Conservation (phyloP, 2,888 invertebrate genomes). For the Subacronicta megacephala region DNA sequence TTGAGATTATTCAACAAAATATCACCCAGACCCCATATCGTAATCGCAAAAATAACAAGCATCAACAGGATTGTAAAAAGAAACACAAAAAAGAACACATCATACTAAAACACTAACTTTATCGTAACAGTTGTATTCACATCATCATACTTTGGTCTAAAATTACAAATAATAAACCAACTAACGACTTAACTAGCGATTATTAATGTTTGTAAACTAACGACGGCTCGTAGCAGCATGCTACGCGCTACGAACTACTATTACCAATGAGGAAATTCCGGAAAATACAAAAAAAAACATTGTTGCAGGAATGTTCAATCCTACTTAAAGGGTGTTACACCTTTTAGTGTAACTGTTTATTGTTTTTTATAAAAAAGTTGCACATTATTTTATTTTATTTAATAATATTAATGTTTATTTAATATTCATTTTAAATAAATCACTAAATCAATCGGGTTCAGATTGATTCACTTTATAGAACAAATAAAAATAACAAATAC, state of each 20-base stretch:
- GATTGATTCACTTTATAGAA: no score
- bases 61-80: neutral
- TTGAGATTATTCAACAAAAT: conserved; percentile 42
- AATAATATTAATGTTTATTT: no score
- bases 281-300: neutral
- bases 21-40: conserved; percentile 23
- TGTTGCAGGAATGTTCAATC: neutral
- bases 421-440: no score
- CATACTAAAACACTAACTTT: conserved; percentile 15
- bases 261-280: neutral
- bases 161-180: conserved; percentile 26
- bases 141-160: conserved; percentile 19
- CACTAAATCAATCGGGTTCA: no score
- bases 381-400: no score
- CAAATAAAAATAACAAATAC: no score
- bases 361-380: no score
- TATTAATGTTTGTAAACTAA: conserved; percentile 15
- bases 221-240: conserved; percentile 52
- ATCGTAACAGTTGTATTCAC: conserved; percentile 1
- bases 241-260: conserved; percentile 58
- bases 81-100: neutral
- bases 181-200: conserved; percentile 39
- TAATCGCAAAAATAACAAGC: conserved; percentile 15
- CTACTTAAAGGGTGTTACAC: no score
- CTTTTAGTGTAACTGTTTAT: no score